Evolutionary conservation across 2,113 vertebrate species (phyloP).

Genomic region (Lagopus leucura): DNA sequence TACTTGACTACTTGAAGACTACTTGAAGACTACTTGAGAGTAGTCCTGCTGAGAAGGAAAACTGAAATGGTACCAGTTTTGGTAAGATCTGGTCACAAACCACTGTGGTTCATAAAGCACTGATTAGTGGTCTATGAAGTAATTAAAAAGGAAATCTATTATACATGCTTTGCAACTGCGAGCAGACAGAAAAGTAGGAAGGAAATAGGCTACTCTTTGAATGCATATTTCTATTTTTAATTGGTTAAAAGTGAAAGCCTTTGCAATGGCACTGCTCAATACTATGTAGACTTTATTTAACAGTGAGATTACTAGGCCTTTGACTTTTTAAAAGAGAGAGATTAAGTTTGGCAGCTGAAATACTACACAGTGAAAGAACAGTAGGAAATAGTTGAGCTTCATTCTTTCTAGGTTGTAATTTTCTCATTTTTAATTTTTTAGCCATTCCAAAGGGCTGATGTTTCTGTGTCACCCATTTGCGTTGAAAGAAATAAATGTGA

Average conservation of each 20-base stretch:
- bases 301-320: not conserved
- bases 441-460: not conserved
- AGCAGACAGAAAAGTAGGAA: not conserved
- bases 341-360: not conserved
- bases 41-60: not conserved
- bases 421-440: conserved; percentile 22
- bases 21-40: no score
- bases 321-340: not conserved
- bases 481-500: not conserved
- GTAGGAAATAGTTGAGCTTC: not conserved
- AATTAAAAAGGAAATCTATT: not conserved
- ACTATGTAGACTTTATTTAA: not conserved
- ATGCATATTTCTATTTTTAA: conserved; percentile 37
- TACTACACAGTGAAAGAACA: not conserved
- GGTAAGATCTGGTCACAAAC: not conserved
- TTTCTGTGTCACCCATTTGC: not conserved
- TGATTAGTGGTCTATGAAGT: conserved; percentile 4
- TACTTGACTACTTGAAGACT: no score
- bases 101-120: not conserved
- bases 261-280: not conserved
- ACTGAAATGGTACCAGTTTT: conserved; percentile 19
- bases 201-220: not conserved
- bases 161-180: not conserved
- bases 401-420: not conserved
- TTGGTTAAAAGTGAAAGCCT: conserved; percentile 3